phyloP scores from a whole-genome alignment of 2,797 vertebrate species.

The Buceros bicornis region DNA sequence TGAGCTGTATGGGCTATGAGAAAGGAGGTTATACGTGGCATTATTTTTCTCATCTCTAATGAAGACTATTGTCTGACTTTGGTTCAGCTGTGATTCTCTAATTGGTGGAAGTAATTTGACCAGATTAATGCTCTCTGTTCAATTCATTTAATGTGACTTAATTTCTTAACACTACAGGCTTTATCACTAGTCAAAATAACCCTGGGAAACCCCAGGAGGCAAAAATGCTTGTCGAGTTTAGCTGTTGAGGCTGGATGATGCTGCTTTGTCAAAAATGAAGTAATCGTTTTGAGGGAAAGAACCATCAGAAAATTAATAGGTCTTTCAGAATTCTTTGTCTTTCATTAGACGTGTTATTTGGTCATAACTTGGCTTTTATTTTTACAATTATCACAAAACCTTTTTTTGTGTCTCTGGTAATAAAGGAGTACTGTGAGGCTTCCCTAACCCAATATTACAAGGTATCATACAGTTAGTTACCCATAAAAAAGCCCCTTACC shows the following conservation, averaged over 20 bases:
- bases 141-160: slow-evolving; percentile 20
- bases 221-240: slow-evolving; percentile 42
- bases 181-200: slow-evolving; percentile 50
- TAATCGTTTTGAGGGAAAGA: slow-evolving; percentile 41
- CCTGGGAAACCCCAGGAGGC: slow-evolving; percentile 49
- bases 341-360: not conserved
- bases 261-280: slow-evolving; percentile 37
- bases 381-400: slow-evolving; percentile 6
- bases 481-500: not conserved
- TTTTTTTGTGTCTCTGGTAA: slow-evolving; percentile 29
- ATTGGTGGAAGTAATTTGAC: slow-evolving; percentile 39
- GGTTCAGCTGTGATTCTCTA: slow-evolving; percentile 24
- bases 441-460: not conserved
- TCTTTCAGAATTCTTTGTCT: slow-evolving; percentile 14
- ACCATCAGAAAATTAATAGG: not conserved
- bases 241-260: slow-evolving; percentile 32
- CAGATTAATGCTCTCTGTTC: slow-evolving; percentile 50
- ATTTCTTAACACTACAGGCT: slow-evolving; percentile 41
- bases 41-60: slow-evolving; percentile 14
- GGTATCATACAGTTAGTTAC: not conserved
- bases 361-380: not conserved
- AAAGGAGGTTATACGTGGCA: not conserved
- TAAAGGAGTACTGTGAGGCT: not conserved
- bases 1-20: not conserved
- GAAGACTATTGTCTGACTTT: slow-evolving; percentile 31